Conservation (phyloP, 2,888 invertebrate species). For the Gasteruption jaculator region DNA sequence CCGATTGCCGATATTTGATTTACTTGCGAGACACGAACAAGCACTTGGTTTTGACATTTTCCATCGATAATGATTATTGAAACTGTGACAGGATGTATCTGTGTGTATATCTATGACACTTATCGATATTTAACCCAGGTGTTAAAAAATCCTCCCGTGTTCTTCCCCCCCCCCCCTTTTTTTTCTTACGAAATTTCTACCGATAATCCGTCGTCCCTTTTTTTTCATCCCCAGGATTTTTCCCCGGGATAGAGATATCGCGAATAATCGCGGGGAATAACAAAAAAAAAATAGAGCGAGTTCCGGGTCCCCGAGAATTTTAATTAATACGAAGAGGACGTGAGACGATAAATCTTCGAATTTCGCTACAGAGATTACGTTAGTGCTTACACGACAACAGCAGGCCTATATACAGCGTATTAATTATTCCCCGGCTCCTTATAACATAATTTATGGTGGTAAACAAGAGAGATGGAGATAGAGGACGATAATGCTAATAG, state of each 20-base stretch:
- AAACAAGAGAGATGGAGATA: too few species aligned
- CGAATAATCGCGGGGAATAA: too few species aligned
- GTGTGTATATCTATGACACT: neutral
- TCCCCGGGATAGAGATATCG: too few species aligned
- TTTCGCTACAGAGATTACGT: constrained; percentile 20
- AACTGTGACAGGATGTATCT: neutral
- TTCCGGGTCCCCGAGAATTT: constrained; percentile 2
- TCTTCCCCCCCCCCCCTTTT: too few species aligned
- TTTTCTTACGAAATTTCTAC: too few species aligned
- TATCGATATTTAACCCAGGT: too few species aligned
- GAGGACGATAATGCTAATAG: too few species aligned
- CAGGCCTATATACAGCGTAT: constrained; percentile 31
- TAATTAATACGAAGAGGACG: constrained; percentile 8
- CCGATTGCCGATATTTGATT: constrained; percentile 41
- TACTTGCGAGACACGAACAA: constrained; percentile 31
- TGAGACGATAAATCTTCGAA: constrained; percentile 6
- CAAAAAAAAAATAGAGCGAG: too few species aligned
- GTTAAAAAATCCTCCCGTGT: too few species aligned
- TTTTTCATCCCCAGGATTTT: too few species aligned
- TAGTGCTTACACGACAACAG: constrained; percentile 22
- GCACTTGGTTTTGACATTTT: constrained; percentile 33
- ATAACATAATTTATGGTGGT: constrained; percentile 46
- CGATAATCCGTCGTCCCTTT: too few species aligned
- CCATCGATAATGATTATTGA: too few species aligned
- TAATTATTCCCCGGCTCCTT: constrained; percentile 41